Base-by-base conservation (phyloP, 2,113 vertebrate genomes). In the Ploceus nigricollis region DNA sequence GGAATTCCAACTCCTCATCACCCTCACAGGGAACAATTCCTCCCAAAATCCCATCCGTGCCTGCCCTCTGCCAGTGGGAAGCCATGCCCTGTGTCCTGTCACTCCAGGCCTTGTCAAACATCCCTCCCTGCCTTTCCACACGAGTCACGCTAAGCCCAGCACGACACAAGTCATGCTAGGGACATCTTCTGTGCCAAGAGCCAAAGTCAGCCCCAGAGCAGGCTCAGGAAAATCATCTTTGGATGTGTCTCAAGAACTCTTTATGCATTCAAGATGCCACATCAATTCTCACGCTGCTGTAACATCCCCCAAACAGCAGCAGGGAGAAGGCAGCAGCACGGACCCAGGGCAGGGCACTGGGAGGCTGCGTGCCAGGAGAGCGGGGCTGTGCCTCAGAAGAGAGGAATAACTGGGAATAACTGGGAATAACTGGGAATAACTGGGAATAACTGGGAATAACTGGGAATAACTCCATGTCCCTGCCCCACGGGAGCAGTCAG, bases 311-410 rank as follows among this genome's bases (percentile, higher is more conserved):
- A 17, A 7, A 40, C 7, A 22, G 73, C 73, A 50, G 53, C 42
- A 15, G 33, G 71, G 51, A 31, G 70, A 17, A 63, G 69, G 68
- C 42, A 44, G 77, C 1, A 6, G 12, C 50, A 24, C 6, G 3
- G 42, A 24, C 4, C n/a, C 24, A 4, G 50, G 61, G 56, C 22
- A 10, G 72, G n/a, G 51, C 18, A 11, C 6, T 2, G 4, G 8
- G 42, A 19, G 63, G 31, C 27, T 30, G 40, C 0, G 3, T 30
- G 58, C 48, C 18, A 44, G 47, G 3, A 66, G n/a, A 76, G 53
- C 48, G 4, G 2, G 35, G 31, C 23, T 31, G 1, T 21, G 61
- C 87, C 66, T 33, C 1, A 0, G 2, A 30, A 83, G 16, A 3
- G 15, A 48, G 13, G 30, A 56, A 35, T 0, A 20, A 24, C 5